Base-by-base conservation (phyloP, 2,797 vertebrate species). In the Halcyon chelicuti region DNA sequence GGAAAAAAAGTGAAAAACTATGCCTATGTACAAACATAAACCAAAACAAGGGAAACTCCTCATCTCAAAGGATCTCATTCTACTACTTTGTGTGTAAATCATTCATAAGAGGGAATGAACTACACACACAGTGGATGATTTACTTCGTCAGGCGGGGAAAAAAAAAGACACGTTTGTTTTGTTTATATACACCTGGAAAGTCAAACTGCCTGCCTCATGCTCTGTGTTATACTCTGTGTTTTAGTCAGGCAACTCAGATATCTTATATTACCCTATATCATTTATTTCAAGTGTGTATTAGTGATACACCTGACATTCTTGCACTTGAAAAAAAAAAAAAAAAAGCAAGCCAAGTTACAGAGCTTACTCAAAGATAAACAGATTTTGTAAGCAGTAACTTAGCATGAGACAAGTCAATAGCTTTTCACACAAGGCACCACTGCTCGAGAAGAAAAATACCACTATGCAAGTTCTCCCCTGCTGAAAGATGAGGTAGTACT, bases 341-440 rank as follows among this genome's bases (percentile, higher is more conserved):
- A 51, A 58, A 65, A 47, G 15, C 4, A 51, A 52, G 13, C 3
- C 29, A 47, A 47, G 44, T 4, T 70, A 31, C 12, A 5, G 12
- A 55, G 42, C 7, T 58, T 8, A 19, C 8, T 14, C 55, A 52
- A 26, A 52, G 16, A 65, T 6, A 77, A 42, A 22, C 33, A 2
- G 5, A 13, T 22, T 8, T 9, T 51, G 14, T 7, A 33, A 68
- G 65, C 2, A 18, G 2, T 17, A 78, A 35, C 28, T 28, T 5
- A 17, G 42, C 60, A 39, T 1, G 14, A 1, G 5, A 25, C 2
- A n/a, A 74, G n/a, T 4, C 2, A 2, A 40, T 1, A 29, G n/a
- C 31, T 46, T 39, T 17, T 10, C 67, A 35, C 40, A 8, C 18
- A 5, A 0, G 23, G 19, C 72, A 33, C 42, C 5, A 10, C 57